phyloP scores from a whole-genome alignment of 2,797 vertebrate genomes.

The Spheniscus humboldti region DNA sequence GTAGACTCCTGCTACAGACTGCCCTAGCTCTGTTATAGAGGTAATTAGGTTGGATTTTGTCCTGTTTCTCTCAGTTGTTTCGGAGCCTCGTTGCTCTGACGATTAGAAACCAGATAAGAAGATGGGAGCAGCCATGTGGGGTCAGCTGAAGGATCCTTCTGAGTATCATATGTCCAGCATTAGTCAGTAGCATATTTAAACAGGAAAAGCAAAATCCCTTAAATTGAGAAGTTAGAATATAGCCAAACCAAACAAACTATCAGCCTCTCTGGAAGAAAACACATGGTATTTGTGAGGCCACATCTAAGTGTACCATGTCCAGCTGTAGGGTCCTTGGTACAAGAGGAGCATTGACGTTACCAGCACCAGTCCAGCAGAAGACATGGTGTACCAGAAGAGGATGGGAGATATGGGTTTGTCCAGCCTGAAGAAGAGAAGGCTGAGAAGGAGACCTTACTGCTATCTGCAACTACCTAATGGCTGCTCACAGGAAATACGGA shows the following conservation, averaged over 20 bases:
- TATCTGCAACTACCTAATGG: not conserved
- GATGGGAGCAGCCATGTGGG: fast-evolving
- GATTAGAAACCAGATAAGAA: not conserved
- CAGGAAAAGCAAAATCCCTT: not conserved
- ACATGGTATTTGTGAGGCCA: fast-evolving
- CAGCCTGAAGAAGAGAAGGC: not conserved
- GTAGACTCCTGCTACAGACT: not conserved
- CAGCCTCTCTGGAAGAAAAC: not conserved
- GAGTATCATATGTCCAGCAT: not conserved
- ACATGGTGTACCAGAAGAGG: not conserved
- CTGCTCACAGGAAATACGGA: not conserved
- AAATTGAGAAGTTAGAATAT: not conserved
- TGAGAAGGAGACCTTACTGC: not conserved
- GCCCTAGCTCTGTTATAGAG: not conserved
- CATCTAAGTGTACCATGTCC: fast-evolving
- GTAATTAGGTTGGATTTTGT: not conserved
- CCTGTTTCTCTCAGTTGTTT: not conserved
- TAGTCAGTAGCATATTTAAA: not conserved
- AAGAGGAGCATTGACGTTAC: not conserved
- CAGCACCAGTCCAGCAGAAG: not conserved
- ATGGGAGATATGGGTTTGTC: not conserved
- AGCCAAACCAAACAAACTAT: not conserved
- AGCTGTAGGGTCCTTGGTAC: not conserved
- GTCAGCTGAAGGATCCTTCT: not conserved
- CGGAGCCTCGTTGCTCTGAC: not conserved